phyloP scores from a whole-genome alignment of 2,113 vertebrate species.

The Pyrgilauda ruficollis region DNA sequence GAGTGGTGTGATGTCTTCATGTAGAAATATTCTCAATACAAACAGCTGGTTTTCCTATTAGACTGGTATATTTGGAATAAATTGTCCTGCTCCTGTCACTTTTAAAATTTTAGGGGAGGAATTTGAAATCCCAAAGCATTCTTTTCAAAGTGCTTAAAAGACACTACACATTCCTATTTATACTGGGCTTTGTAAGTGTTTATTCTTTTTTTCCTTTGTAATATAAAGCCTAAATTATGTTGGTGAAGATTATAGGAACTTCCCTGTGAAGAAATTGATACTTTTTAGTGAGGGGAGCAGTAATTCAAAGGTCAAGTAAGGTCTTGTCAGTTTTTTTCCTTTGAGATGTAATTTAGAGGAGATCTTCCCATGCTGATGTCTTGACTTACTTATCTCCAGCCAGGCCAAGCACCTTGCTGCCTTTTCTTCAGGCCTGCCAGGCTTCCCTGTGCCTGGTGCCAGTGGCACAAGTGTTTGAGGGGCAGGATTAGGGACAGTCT shows the following conservation, averaged over 20 bases:
- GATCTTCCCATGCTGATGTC: neutral
- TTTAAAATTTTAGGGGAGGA: neutral
- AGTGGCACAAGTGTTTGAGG: neutral
- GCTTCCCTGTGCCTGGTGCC: neutral
- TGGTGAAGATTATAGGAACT: constrained; percentile 23
- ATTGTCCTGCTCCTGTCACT: neutral
- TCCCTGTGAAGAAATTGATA: constrained; percentile 18
- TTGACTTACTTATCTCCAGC: neutral
- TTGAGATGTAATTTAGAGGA: neutral
- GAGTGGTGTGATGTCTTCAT: neutral
- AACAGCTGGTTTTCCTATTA: neutral
- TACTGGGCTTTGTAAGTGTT: neutral
- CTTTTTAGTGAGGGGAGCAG: neutral
- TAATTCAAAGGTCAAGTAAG: constrained; percentile 25
- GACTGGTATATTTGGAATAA: neutral
- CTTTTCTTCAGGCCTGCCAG: neutral
- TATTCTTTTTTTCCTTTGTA: neutral
- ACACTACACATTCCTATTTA: neutral
- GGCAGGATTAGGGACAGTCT: neutral
- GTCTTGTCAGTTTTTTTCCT: neutral
- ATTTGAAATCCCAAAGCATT: constrained; percentile 2
- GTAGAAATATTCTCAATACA: neutral
- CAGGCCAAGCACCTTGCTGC: neutral
- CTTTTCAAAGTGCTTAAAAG: constrained; percentile 3
- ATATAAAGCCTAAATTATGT: constrained; percentile 27